Base-by-base conservation (phyloP, 2,113 vertebrate genomes). In the Poeciliopsis retropinna region DNA sequence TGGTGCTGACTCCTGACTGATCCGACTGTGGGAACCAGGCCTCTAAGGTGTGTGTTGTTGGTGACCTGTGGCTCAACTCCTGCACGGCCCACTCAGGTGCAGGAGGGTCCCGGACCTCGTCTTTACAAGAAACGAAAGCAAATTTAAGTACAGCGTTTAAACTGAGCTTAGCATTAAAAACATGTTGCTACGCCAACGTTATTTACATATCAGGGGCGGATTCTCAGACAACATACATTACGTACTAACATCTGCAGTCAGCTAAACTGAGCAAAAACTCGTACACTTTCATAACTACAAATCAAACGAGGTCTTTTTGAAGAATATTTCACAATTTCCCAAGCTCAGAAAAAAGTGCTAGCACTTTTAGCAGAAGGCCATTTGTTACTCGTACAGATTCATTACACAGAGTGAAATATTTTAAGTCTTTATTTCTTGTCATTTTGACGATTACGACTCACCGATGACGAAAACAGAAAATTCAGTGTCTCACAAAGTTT, bases 21-120 rank as follows among this genome's bases (percentile, higher is more conserved):
- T 97, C 95, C 0, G 96, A 98, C 2, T 93, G 90, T 79, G 94
- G 90, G 84, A 98, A 98, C 98, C 98, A 99, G 0, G 76, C 88
- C 82, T 97, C 96, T 75, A 95, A 70, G 28, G 95, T 64, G 0
- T 92, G 90, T 0, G 92, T 69, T 22, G 81, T 92, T 90, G 92
- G 91, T 7, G 72, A 30, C 15, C 28, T 66, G 22, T 80, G 86
- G 67, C 81, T 76, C 19, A 98, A 88, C n/a, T 99, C 97, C 77
- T 92, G 94, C 41, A 93, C 94, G 30, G 88, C 96, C 97, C 97
- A 99, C 27, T 96, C 96, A 67, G 97, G 95, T 82, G 95, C 28
- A 3, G 76, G 69, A 32, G 81, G 3, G 37, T 85, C 90, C 71
- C 61, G 57, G 19, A 8, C 67, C 28, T 44, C 77, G 1, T 77